phyloP scores from a whole-genome alignment of 2,888 invertebrate genomes.

The Heliconius charithonia region DNA sequence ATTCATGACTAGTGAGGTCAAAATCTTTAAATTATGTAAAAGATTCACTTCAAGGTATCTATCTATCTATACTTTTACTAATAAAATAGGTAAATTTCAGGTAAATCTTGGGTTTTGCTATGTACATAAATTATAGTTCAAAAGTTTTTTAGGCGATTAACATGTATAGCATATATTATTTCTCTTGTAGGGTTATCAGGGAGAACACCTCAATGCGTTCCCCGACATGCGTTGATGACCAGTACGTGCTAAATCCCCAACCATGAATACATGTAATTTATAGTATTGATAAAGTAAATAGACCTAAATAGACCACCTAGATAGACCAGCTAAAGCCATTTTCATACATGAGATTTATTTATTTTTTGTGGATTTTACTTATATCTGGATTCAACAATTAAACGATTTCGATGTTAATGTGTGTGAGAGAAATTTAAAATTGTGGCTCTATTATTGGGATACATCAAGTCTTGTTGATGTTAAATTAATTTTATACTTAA shows the following conservation, averaged over 20 bases:
- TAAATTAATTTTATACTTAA: neutral
- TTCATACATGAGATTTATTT: neutral
- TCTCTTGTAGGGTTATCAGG: slow-evolving; percentile 23
- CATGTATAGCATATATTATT: slow-evolving; percentile 9
- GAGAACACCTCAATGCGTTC: slow-evolving; percentile 22
- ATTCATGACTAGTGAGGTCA: neutral
- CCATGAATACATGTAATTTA: slow-evolving; percentile 20
- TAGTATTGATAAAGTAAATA: slow-evolving; percentile 12
- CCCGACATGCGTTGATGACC: slow-evolving; percentile 21
- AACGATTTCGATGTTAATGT: neutral
- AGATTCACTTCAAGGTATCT: neutral
- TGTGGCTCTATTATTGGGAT: neutral
- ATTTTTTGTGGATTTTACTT: neutral
- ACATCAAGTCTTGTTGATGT: neutral
- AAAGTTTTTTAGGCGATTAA: slow-evolving; percentile 1
- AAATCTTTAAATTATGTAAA: neutral
- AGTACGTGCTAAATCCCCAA: slow-evolving; percentile 19
- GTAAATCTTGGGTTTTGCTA: slow-evolving; percentile 13
- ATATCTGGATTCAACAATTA: neutral
- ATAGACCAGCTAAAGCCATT: neutral
- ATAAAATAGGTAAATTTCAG: neutral
- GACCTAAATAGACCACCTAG: slow-evolving; percentile 5
- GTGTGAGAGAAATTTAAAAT: neutral
- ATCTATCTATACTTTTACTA: neutral
- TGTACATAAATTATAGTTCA: neutral